phyloP scores from a whole-genome alignment of 2,113 vertebrate species.

The Menura novaehollandiae region DNA sequence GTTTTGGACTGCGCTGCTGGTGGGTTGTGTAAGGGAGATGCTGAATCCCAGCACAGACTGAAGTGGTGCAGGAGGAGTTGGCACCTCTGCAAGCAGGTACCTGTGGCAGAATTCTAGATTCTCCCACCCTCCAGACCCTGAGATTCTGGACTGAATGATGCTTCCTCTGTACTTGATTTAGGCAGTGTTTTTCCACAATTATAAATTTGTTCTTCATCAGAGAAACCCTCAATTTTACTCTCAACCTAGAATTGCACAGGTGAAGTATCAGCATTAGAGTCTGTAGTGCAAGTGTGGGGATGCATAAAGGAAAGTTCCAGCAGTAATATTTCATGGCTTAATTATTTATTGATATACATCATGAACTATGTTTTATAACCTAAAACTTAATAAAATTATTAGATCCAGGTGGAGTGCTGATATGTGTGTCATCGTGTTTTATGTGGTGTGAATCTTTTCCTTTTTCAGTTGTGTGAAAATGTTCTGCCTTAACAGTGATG shows the following conservation, averaged over 20 bases:
- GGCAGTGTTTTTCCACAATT: neutral
- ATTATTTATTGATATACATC: neutral
- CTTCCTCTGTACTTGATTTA: neutral
- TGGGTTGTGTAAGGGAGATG: neutral
- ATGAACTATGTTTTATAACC: neutral
- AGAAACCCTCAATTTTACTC: neutral
- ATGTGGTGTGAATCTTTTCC: neutral
- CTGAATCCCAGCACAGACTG: neutral
- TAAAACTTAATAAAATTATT: neutral
- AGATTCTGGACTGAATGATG: neutral
- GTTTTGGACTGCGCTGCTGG: neutral
- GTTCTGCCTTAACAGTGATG: neutral
- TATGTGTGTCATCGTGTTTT: rapidly evolving
- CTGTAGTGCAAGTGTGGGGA: neutral
- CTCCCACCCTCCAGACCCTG: neutral
- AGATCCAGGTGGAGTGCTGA: neutral
- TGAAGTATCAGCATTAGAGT: neutral
- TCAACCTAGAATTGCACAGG: neutral
- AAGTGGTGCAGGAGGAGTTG: neutral
- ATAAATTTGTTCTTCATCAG: neutral
- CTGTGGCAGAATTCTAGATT: neutral
- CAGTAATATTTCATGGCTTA: neutral
- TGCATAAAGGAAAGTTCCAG: neutral
- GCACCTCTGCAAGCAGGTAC: neutral
- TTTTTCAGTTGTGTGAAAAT: neutral